These are phyloP conservation scores for Ophion costatus DNA, from an alignment of 2,888 invertebrate genomes.

Conservation along the genomic window DNA sequence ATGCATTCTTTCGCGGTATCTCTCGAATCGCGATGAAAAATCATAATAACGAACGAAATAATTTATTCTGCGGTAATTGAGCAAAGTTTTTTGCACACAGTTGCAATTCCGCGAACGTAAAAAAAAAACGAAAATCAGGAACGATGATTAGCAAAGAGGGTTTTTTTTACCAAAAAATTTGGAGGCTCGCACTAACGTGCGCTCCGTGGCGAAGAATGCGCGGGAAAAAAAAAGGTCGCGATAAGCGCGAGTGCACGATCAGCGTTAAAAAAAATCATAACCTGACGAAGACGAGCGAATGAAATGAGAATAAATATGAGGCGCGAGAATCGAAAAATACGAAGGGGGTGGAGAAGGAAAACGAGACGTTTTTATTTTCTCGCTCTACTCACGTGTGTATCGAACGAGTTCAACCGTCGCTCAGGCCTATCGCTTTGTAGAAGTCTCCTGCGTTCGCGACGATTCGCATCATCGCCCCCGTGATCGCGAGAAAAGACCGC, in stretches of 20 bases:
- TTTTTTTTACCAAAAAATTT: background rate
- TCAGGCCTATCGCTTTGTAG: constrained; percentile 35
- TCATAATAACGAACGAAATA: background rate
- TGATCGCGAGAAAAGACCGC: background rate
- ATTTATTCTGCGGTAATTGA: background rate
- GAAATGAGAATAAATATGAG: background rate
- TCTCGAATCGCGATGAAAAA: background rate
- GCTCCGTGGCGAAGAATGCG: constrained; percentile 29
- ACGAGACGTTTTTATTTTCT: background rate
- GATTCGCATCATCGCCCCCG: constrained; percentile 44
- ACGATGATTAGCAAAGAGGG: background rate
- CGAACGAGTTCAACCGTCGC: constrained; percentile 35
- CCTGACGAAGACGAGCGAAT: background rate
- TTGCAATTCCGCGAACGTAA: background rate
- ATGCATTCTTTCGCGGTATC: background rate
- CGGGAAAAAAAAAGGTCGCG: constrained; percentile 39
- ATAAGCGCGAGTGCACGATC: background rate
- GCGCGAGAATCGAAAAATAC: background rate
- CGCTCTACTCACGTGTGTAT: constrained; percentile 29
- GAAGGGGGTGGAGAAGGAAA: background rate
- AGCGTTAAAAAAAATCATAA: background rate
- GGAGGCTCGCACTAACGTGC: background rate
- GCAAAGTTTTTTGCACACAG: background rate
- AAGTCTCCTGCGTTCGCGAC: constrained; percentile 4
- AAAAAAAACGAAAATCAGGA: background rate